These are phyloP conservation scores for Stratiolaelaps scimitus DNA, from an alignment of 1,140 invertebrate species.

Conservation along the genomic window DNA sequence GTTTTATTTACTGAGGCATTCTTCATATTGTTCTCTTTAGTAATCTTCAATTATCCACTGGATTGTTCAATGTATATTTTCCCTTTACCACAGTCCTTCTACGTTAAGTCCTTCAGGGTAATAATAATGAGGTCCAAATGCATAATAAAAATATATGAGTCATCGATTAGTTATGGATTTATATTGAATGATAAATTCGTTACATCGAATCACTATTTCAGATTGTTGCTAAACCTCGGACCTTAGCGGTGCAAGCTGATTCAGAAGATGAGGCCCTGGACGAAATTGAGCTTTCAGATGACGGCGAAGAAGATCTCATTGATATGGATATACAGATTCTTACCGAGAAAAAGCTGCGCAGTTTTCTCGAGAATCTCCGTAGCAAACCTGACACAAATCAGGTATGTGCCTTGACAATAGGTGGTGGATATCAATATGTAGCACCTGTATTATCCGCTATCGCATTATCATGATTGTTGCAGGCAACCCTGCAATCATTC, in stretches of 20 bases:
- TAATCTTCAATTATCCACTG: too few species aligned
- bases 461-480: too few species aligned
- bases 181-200: not conserved
- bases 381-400: slow-evolving; percentile 15
- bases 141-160: not conserved
- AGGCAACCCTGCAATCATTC: too few species aligned
- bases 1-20: not conserved
- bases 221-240: slow-evolving; percentile 2
- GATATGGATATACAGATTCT: slow-evolving; percentile 10
- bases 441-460: too few species aligned
- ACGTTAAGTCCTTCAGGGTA: too few species aligned
- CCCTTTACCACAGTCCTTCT: too few species aligned
- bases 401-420: not conserved
- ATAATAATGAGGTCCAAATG: too few species aligned
- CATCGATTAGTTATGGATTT: not conserved
- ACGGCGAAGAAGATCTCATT: not conserved
- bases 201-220: not conserved
- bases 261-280: slow-evolving; percentile 6
- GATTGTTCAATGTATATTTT: too few species aligned
- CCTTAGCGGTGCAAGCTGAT: not conserved
- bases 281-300: slow-evolving; percentile 12
- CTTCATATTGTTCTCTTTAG: too few species aligned
- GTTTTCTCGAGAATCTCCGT: slow-evolving; percentile 1
- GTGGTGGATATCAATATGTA: too few species aligned
- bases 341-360: slow-evolving; percentile 6